These are phyloP conservation scores for Luscinia luscinia DNA, from an alignment of 2,797 vertebrate species.

Conservation along the genomic window DNA sequence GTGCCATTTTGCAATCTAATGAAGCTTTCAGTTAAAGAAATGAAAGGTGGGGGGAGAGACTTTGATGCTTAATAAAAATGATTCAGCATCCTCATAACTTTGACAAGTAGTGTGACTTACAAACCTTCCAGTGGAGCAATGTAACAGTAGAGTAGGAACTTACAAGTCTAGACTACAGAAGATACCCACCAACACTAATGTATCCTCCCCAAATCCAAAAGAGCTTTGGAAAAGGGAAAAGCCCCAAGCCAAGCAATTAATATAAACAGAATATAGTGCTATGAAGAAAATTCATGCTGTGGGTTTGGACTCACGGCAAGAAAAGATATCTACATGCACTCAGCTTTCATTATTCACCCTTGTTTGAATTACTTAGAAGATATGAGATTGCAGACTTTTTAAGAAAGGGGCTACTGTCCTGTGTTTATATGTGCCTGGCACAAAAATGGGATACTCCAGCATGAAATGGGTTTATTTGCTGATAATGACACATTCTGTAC, in stretches of 20 bases:
- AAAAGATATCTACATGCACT: background rate
- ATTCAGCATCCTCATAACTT: slow-evolving; percentile 56
- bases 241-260: background rate
- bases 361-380: background rate
- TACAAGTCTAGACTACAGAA: background rate
- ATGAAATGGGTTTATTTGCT: background rate
- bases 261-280: background rate
- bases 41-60: background rate
- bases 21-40: slow-evolving; percentile 59
- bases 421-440: background rate
- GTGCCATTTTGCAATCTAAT: slow-evolving; percentile 65
- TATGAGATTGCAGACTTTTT: background rate
- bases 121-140: slow-evolving; percentile 1
- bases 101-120: slow-evolving; percentile 29
- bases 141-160: background rate
- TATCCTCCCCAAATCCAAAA: background rate
- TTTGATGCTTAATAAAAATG: slow-evolving; percentile 61
- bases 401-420: background rate
- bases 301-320: background rate
- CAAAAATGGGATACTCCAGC: background rate
- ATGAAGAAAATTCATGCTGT: background rate
- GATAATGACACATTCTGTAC: background rate
- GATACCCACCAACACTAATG: background rate
- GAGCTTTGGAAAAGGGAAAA: background rate
- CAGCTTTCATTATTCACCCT: background rate